Percentiles rank a stretch among this genome's conserved stretches.
Conservation (phyloP, 2,113 vertebrate species). For the Lasiurus cinereus region DNA sequence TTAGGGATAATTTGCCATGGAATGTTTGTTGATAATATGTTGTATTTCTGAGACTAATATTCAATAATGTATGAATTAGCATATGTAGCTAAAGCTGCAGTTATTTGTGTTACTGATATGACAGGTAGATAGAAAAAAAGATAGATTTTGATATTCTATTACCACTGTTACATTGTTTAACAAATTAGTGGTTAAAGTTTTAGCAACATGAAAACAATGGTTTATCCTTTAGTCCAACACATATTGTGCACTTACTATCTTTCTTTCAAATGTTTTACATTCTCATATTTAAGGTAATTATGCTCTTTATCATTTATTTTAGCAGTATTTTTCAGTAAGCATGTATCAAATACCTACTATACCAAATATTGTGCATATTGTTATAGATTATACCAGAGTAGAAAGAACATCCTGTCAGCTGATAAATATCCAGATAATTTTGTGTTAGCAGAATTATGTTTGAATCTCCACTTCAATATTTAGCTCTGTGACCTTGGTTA, state of each 20-base stretch:
- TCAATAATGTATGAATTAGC: not conserved
- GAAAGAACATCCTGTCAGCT: not conserved
- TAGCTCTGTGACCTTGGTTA: not conserved
- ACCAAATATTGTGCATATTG: not conserved
- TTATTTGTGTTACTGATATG: conserved; percentile 39
- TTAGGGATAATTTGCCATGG: conserved; percentile 7
- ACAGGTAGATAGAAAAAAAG: not conserved
- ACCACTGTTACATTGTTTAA: not conserved
- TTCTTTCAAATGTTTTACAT: conserved; percentile 50
- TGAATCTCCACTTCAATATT: not conserved
- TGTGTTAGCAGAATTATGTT: not conserved
- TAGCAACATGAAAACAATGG: not conserved
- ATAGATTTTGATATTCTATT: not conserved
- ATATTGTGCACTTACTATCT: not conserved
- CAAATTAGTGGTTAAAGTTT: not conserved
- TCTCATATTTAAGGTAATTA: conserved; percentile 13
- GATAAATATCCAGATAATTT: not conserved
- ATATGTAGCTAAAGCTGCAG: not conserved
- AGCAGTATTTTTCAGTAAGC: not conserved
- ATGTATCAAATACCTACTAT: not conserved
- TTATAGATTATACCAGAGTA: not conserved
- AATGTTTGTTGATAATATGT: not conserved
- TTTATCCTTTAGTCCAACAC: not conserved
- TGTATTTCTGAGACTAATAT: conserved; percentile 41
- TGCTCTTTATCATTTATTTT: not conserved